phyloP scores from a whole-genome alignment of 2,113 vertebrate species.

The Hipposideros armiger region DNA sequence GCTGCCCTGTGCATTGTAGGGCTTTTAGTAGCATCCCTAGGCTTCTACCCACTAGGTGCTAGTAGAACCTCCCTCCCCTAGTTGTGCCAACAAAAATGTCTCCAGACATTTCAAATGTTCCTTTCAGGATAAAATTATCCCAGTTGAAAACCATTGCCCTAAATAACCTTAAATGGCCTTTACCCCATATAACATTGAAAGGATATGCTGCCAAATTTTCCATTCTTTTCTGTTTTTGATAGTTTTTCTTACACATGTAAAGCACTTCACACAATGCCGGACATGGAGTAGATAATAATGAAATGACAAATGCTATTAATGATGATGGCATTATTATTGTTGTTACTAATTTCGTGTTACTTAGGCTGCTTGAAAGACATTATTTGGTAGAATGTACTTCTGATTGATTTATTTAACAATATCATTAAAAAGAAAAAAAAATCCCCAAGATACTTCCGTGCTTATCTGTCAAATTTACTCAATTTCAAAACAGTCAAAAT shows the following conservation, averaged over 20 bases:
- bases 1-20: neutral
- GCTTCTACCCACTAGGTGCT: neutral
- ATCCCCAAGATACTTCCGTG: neutral
- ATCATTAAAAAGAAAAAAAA: neutral
- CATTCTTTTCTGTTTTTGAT: neutral
- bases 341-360: neutral
- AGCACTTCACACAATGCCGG: neutral
- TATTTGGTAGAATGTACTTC: slow-evolving; percentile 14
- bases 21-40: neutral
- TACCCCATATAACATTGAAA: neutral
- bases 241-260: neutral
- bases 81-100: neutral
- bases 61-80: neutral
- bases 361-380: slow-evolving; percentile 1
- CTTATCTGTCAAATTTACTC: neutral
- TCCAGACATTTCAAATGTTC: neutral
- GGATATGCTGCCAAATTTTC: neutral
- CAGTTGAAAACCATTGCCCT: neutral
- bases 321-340: neutral
- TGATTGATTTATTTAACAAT: neutral
- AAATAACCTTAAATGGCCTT: neutral
- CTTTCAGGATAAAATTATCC: neutral
- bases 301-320: neutral
- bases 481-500: slow-evolving; percentile 28
- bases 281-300: neutral